Conservation (phyloP, 1,140 invertebrate genomes). For the Zaprionus africanus region DNA sequence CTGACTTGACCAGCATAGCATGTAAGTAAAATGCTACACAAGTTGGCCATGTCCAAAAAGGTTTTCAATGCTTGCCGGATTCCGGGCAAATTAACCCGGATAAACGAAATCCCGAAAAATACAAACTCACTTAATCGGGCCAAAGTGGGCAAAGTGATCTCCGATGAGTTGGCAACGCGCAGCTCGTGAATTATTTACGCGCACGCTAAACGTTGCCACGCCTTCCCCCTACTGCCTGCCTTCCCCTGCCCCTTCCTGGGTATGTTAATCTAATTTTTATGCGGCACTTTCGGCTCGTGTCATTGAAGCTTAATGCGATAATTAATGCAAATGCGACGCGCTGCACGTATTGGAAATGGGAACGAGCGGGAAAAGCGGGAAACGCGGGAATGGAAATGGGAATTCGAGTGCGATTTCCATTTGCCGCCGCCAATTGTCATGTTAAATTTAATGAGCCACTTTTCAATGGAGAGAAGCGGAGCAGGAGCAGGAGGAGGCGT, state of each 20-base stretch:
- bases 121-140: no score
- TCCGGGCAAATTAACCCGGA: no score
- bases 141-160: no score
- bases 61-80: no score
- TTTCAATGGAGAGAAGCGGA: neutral
- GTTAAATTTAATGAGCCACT: conserved; percentile 52
- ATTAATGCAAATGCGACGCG: conserved; percentile 26
- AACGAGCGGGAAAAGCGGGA: neutral
- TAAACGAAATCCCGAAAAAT: no score
- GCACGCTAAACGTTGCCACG: neutral
- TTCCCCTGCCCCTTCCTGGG: neutral
- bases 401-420: conserved; percentile 16
- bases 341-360: conserved; percentile 13
- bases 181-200: neutral
- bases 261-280: conserved; percentile 4
- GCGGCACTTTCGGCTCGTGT: conserved; percentile 4
- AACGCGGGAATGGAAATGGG: neutral
- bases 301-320: conserved; percentile 24
- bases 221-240: neutral
- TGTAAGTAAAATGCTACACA: no score
- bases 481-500: neutral
- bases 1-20: no score
- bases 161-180: no score
- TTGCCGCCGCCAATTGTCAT: conserved; percentile 31
- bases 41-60: no score